Evolutionary conservation across 2,113 vertebrate genomes (phyloP), one percentile per base, ranked within the genome.

Genomic region (Semnornis frantzii): DNA sequence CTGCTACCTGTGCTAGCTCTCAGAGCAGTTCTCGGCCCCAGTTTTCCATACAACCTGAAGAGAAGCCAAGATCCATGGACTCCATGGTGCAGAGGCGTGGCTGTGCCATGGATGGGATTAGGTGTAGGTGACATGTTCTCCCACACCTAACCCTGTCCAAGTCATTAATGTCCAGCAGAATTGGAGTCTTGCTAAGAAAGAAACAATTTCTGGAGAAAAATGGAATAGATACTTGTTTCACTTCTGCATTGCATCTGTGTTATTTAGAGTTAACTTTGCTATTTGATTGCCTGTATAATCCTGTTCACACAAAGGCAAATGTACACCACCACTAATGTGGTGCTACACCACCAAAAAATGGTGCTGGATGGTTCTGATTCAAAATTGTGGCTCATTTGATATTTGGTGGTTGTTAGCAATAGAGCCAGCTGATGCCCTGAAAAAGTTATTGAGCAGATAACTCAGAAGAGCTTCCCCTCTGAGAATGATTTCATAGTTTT

Each of bases 41-140:
- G 34, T 31, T 71, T 87, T 74, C 81, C 73, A 31, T 62, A 77
- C 54, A 71, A 60, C 31, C 28, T 39, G 46, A 74, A 34, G 25
- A 34, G 50, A 33, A 60, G 31, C 58, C 28, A 30, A 78, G 44
- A 71, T 75, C 23, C 37, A 21, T 78, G 15, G 33, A 25, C 6
- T 31, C 30, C 3, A 0, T 28, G 39, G 19, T 31, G 39, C 3
- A 1, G 50, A 52, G 20, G 19, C 23, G 21, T 52, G 54, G 15
- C 65, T 27, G 18, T 39, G 25, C 33, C 6, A 2, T 17, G 46
- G 46, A 25, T n/a, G 37, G 15, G 50, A 4, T 18, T 54, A 78
- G 69, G 15, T 8, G 30, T 57, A 28, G 28, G 30, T 54, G 37
- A 3, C 3, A 0, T 33, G 8, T 77, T 92, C 69, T 92, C 27